Base-by-base conservation (phyloP, 2,113 vertebrate species). In the Opisthocomus hoazin region DNA sequence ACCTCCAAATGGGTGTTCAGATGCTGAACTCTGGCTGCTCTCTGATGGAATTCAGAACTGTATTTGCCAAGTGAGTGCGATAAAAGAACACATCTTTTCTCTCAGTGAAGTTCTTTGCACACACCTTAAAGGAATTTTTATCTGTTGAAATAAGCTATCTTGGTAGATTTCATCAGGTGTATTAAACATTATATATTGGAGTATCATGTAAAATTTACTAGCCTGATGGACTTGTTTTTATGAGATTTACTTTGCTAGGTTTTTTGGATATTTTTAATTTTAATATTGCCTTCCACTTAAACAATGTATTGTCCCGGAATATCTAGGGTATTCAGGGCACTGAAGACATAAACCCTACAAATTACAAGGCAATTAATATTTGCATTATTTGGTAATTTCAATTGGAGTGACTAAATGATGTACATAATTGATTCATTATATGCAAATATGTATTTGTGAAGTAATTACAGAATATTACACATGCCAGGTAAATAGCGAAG, bases 351-450 rank as follows among this genome's bases (percentile, higher is more conserved):
- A 95, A 46, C 79, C 30, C 41, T 80, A 20, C 23, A 82, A 76
- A 95, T 96, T 92, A 51, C 9, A 87, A 83, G 61, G 43, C 60
- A 92, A 92, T 91, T 78, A 87, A 56, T 77, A 60, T 94, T 94
- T 89, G 3, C 51, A 80, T 86, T 94, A 80, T 74, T 95, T 83
- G n/a, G 56, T 90, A 89, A 85, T 48, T 94, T 93, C 73, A 95
- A n/a, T 94, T 92, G 88, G 41, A 75, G 41, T 76, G 84, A 65
- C 45, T 91, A 78, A 94, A 84, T 75, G 15, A 91, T 73, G 41
- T 95, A 83, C 56, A 34, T 78, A 97, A 93, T 89, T 94, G 43
- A 51, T 96, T 94, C 85, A 87, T 94, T 94, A 69, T 94, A 93
- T 95, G 77, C 70, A 94, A 96, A 90, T 91, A 63, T 37, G 26